Percentiles rank a stretch among this genome's conserved stretches.
Conservation (phyloP, 2,888 invertebrate species). For the Ctenicera cuprea region DNA sequence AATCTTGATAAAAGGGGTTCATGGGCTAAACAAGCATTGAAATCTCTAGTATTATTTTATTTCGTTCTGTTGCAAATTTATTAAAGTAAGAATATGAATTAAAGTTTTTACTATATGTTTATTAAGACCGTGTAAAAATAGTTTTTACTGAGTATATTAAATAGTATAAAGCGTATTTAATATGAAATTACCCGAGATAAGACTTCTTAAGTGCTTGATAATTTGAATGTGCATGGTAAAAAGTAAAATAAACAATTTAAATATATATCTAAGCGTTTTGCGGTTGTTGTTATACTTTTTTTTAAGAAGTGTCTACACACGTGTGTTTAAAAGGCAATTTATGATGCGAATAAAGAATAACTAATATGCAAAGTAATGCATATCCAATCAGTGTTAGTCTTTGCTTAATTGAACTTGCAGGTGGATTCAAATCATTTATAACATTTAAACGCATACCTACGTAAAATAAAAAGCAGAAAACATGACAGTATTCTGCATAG, state of each 20-base stretch:
- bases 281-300: background rate
- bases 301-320: background rate
- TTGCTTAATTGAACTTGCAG: background rate
- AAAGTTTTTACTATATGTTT: too few species aligned
- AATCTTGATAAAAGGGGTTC: background rate
- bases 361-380: background rate
- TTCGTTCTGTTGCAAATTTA: too few species aligned
- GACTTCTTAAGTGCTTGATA: too few species aligned
- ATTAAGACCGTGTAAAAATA: too few species aligned
- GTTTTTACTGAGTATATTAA: too few species aligned
- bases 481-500: too few species aligned
- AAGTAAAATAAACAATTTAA: background rate
- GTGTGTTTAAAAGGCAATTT: constrained; percentile 3
- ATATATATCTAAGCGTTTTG: background rate
- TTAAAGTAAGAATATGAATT: too few species aligned
- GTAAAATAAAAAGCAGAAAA: too few species aligned
- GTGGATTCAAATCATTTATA: background rate
- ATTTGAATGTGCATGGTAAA: background rate
- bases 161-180: too few species aligned
- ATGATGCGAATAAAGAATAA: background rate
- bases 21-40: background rate
- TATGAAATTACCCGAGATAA: too few species aligned
- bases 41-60: background rate
- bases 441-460: background rate
- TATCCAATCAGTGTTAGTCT: background rate